Evolutionary conservation across 2,888 invertebrate species (phyloP), one percentile per base, ranked within the genome.

Genomic region (Falcaria lacertinaria): DNA sequence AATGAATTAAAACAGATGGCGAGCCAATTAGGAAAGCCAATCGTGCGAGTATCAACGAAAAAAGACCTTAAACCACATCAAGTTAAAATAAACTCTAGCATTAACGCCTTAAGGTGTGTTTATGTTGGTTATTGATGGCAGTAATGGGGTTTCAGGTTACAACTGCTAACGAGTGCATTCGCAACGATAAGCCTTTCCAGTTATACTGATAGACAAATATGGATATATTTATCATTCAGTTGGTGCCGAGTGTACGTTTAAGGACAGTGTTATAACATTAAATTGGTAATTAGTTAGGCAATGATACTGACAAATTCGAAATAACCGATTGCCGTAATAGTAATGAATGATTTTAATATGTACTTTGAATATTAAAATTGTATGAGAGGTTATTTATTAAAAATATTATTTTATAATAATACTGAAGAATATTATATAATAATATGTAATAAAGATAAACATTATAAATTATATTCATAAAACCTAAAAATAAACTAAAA

Each of bases 1-100:
- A 87, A 84, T 88, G 88, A 89, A 89, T 89, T 87, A 83, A 87
- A 87, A 84, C 88, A 86, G 81, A 88, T 86, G 86, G 80, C 70
- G 79, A 85, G 80, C 87, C 89, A 89, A 89, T 89, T 89, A 89
- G 89, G 86, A 79, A 69, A 80, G 78, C 79, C 88, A 89, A 86
- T 86, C 84, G 89, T 81, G 86, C 88, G 88, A 80, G 80, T 83
- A 82, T 60, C 72, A 64, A 66, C 74, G 78, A 82, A 86, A 87
- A 87, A 86, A 81, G 76, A 77, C 74, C 68, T 73, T 64, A 72
- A 62, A 59, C 57, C 49, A 34, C 44, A 44, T 53, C 63, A 62
- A 45, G 50, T 65, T 56, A 74, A 71, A 69, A 55, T 68, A 52
- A 48, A 54, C 57, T 69, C 67, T 76, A 72, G 54, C 39, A 41